Evolutionary conservation across 30 jellyfish, hydroid and myxozoan species (phyloP).

Genomic region (Turritopsis rubra): DNA sequence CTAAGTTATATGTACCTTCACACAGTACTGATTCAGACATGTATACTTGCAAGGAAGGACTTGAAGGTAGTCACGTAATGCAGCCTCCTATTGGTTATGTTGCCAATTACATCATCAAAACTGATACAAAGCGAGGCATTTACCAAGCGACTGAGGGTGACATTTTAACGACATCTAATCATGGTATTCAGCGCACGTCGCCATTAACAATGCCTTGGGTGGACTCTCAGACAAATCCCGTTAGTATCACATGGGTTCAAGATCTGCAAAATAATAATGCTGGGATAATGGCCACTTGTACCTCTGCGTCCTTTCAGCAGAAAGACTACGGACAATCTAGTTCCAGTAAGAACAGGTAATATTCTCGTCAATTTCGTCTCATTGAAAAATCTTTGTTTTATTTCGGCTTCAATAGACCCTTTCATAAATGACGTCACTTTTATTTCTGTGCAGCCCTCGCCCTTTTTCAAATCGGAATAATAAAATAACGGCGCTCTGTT

Average conservation of each 20-base stretch:
- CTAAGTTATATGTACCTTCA: not conserved
- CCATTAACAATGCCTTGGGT: slow-evolving; percentile 13
- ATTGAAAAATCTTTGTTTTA: too few species aligned
- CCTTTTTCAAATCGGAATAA: too few species aligned
- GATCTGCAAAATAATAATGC: slow-evolving; percentile 6
- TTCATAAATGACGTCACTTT: too few species aligned
- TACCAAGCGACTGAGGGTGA: not conserved
- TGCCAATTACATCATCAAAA: not conserved
- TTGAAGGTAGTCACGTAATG: not conserved
- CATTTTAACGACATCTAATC: not conserved
- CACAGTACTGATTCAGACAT: not conserved
- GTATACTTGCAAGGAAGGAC: not conserved
- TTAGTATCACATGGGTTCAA: slow-evolving; percentile 9
- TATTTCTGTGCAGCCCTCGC: too few species aligned
- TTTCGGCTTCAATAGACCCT: not conserved
- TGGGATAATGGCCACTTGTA: not conserved
- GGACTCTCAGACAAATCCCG: not conserved
- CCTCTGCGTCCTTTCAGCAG: not conserved
- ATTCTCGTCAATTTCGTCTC: too few species aligned
- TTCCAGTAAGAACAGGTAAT: not conserved
- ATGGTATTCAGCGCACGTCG: not conserved
- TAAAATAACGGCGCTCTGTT: too few species aligned
- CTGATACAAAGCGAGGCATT: not conserved
- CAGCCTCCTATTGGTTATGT: slow-evolving; percentile 14
- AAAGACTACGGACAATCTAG: not conserved